Evolutionary conservation across 2,888 invertebrate genomes (phyloP), one percentile per base, ranked within the genome.

Genomic region (Pilophorus perplexus): DNA sequence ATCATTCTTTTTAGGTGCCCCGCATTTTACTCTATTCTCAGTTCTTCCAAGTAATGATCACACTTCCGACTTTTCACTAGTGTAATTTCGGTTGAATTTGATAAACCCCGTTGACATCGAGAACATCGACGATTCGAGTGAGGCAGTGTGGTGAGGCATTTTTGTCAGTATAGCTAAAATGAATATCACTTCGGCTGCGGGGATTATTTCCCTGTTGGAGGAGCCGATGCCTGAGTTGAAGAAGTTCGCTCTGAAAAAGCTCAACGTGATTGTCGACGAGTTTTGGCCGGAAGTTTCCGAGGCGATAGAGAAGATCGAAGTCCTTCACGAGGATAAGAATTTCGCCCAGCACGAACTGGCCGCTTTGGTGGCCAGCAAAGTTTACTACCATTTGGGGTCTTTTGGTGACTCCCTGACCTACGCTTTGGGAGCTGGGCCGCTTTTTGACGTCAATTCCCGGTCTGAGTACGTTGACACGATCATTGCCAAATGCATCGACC

Each of bases 281-380:
- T 98, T 98, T 80, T 98, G 97, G 97, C 93, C 97, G 6, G 97
- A 98, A 81, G 97, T 98, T 73, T 95, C 96, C 0, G 97, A 98
- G 79, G 92, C 95, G 12, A 93, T 98, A 73, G 92, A 92, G 75
- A 97, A 95, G 80, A 96, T 98, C 74, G 98, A 99, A 81, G 92
- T 93, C 76, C 82, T 99, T 25, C 93, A 96, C 75, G 98, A 98
- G 80, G 94, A 97, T 75, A 87, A 90, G 75, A 81, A 80, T 37
- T 90, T 99, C 78, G 84, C 85, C 37, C 90, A 96, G 75, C 89
- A 93, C 74, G 89, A 95, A 75, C 79, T 97, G 62, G 98, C 99
- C 55, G 97, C 98, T 25, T 83, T 99, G 72, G 93, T 99, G 3
- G 97, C 96, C 4, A 98, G 97, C 72, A 99, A 99, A 80, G 95